Base-by-base conservation (phyloP, 2,113 vertebrate genomes). In the Gymnogyps californianus region DNA sequence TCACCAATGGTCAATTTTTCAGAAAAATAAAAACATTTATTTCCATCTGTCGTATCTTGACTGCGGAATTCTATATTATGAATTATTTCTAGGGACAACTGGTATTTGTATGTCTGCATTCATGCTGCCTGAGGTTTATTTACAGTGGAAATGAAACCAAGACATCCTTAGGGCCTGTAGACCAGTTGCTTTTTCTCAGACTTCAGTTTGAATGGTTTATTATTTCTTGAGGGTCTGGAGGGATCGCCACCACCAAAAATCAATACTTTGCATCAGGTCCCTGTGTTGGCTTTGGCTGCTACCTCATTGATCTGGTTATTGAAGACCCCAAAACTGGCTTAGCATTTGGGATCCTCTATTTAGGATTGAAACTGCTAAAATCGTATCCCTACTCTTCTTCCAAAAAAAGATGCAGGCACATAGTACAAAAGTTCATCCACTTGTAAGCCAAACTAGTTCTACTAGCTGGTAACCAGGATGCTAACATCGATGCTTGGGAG, bases 81-180 rank as follows among this genome's bases (percentile, higher is more conserved):
- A 96, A 94, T 94, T 94, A 85, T 95, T 97, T 89, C 94, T 95
- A 87, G 14, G 22, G 83, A 78, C 90, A 96, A 94, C 90, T 97
- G 94, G 81, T 96, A 96, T 98, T 97, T 98, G 91, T 95, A 94
- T 94, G 94, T 83, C 24, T 42, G 90, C 96, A 97, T 96, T 96
- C 97, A 62, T 93, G 87, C 83, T 96, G 97, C 96, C 97, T 94
- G 96, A 72, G 95, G 97, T 97, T 97, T 98, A 96, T 98, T 98
- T 98, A 94, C 95, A 97, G 95, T 97, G 97, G 96, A 97, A 97
- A 97, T 96, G 96, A 97, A 97, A 96, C 71, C 71, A 96, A 97
- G 96, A 97, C 78, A 74, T 96, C 97, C 97, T 96, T 59, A 90
- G 96, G 96, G 89, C 71, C 85, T 84, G 80, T 67, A 78, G 96